Evolutionary conservation across 2,113 vertebrate species (phyloP), one percentile per base, ranked within the genome.

Genomic region (Ranitomeya variabilis): DNA sequence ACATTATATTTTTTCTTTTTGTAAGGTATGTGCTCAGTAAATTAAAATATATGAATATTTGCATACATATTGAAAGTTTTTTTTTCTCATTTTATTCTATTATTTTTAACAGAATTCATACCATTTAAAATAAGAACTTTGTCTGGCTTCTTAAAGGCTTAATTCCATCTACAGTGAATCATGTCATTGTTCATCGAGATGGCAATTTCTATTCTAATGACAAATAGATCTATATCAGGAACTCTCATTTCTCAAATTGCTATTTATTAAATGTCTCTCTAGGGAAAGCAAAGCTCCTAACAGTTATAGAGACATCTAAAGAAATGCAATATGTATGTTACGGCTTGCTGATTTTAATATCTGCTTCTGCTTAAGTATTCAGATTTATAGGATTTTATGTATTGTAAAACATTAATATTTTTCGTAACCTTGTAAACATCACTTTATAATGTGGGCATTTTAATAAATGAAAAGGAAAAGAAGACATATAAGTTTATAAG

Each of bases 221-320:
- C 83, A 73, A 71, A 85, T 71, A 85, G 64, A 51, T 85, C 66
- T 71, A 31, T 81, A 81, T 73, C 64, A 69, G 66, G 14, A 73
- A 85, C 66, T 85, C 31, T 84, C n/a, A 84, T 45, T 73, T 73
- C 23, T 60, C 76, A 31, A 86, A 76, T 73, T 86, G 18, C 45
- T 86, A 86, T 86, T 86, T 86, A 86, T 86, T 59, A 86, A 55
- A 86, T 74, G 8, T 55, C 76, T 23, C 84, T 86, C 84, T 76
- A 19, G 69, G 71, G 71, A 86, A 76, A 37, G 23, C 19, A 76
- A 60, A 85, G 83, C 66, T 73, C 73, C 26, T 54, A 57, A 73
- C 54, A 85, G 83, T 71, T 69, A 54, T 85, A 85, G 45, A 85
- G 52, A 57, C 83, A 85, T 67, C 60, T 12, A 69, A 51, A 52